Percentiles rank a stretch among this genome's conserved stretches.
phyloP scores from a whole-genome alignment of 2,797 vertebrate species.

The Hozukius guyotensis region DNA sequence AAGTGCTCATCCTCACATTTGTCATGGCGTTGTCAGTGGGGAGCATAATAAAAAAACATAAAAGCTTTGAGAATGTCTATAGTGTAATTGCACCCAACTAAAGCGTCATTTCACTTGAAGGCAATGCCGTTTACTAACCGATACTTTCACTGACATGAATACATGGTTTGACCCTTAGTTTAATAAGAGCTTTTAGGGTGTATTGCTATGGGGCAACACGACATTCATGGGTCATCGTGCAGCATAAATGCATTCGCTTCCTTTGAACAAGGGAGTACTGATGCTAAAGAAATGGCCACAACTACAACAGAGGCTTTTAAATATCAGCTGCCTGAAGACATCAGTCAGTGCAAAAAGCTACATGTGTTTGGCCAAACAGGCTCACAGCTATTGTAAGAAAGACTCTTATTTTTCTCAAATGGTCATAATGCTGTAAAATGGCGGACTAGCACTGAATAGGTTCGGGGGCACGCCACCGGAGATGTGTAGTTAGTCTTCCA shows the following conservation, averaged over 20 bases:
- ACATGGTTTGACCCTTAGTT: slow-evolving; percentile 34
- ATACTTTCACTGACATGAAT: slow-evolving; percentile 33
- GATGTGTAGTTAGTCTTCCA: slow-evolving; percentile 63
- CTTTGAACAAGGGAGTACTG: slow-evolving; percentile 9
- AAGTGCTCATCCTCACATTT: slow-evolving; percentile 56
- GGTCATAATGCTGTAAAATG: slow-evolving; percentile 51
- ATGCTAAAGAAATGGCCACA: slow-evolving; percentile 24
- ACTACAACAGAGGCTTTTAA: slow-evolving; percentile 14
- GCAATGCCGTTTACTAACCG: slow-evolving; percentile 5
- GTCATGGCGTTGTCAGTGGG: slow-evolving; percentile 43
- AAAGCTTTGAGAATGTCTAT: slow-evolving; percentile 9
- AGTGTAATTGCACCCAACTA: neutral
- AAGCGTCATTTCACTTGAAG: slow-evolving; percentile 17
- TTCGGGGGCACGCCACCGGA: slow-evolving; percentile 59
- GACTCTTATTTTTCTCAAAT: slow-evolving; percentile 13
- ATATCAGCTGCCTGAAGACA: slow-evolving; percentile 13
- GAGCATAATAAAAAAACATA: slow-evolving; percentile 15
- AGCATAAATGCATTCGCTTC: slow-evolving; percentile 38
- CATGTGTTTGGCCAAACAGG: neutral
- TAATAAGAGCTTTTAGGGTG: slow-evolving; percentile 39
- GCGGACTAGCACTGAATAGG: slow-evolving; percentile 39
- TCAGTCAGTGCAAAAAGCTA: neutral
- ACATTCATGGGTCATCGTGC: slow-evolving; percentile 35
- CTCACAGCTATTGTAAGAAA: neutral
- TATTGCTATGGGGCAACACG: slow-evolving; percentile 32